A percentile compares a stretch with the other conserved stretches of the same genome.
Evolutionary conservation across 2,888 invertebrate species (phyloP).

Genomic region (Metacarcinus magister): DNA sequence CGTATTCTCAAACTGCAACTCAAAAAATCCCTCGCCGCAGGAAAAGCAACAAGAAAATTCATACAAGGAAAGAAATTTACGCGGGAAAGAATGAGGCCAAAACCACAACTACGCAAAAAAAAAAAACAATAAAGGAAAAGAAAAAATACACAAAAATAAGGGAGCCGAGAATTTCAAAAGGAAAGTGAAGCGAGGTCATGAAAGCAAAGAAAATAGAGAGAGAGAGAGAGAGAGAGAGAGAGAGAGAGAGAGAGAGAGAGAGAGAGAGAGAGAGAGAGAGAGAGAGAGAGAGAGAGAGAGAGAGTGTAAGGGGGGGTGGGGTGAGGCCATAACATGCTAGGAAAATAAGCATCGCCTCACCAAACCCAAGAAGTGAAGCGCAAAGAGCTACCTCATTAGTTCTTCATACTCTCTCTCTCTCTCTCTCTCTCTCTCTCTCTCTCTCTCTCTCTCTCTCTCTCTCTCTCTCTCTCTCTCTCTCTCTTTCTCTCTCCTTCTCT

Average conservation of each 20-base stretch:
- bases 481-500: neutral
- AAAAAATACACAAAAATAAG: neutral
- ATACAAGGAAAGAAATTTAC: neutral
- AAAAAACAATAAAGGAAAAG: neutral
- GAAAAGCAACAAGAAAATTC: neutral
- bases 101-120: neutral
- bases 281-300: constrained; percentile 58
- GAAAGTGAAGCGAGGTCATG: neutral
- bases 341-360: constrained; percentile 13
- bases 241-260: neutral
- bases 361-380: neutral
- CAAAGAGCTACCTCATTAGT: neutral
- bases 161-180: neutral
- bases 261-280: neutral
- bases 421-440: neutral
- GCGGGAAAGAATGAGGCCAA: too few relatives aligned
- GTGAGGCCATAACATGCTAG: neutral
- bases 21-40: neutral
- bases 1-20: neutral
- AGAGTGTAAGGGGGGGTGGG: constrained; percentile 33
- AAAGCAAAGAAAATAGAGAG: neutral
- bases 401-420: neutral
- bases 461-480: neutral
- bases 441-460: neutral
- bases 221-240: neutral